Conservation (phyloP, 1,140 invertebrate species). For the Pogonus chalceus region DNA sequence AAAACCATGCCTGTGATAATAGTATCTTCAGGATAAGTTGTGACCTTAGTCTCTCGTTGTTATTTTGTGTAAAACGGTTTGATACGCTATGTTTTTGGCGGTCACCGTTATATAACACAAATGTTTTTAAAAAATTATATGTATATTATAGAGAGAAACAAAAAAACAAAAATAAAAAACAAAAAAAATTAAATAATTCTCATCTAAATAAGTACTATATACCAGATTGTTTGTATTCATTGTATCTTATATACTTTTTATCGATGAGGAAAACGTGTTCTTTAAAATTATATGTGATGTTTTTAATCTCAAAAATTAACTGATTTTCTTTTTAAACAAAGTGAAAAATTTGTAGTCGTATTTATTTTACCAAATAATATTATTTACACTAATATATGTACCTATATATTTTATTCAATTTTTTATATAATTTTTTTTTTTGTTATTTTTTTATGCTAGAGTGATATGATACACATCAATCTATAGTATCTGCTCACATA, state of each 20-base stretch:
- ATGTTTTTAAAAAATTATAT: constrained; percentile 35
- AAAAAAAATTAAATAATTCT: constrained; percentile 10
- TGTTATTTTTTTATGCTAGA: constrained; percentile 20
- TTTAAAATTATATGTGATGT: constrained; percentile 36
- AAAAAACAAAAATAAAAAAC: constrained; percentile 23
- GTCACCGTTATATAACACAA: constrained; percentile 16
- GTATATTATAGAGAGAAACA: constrained; percentile 31
- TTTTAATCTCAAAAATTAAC: constrained; percentile 22
- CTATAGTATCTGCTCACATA: constrained; percentile 30
- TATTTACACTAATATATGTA: constrained; percentile 25
- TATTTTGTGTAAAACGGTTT: constrained; percentile 31
- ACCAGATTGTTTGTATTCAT: constrained; percentile 33
- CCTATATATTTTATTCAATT: constrained; percentile 12
- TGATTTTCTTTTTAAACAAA: constrained; percentile 15
- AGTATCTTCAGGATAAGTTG: constrained; percentile 43
- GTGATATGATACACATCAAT: constrained; percentile 20
- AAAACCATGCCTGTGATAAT: constrained; percentile 41
- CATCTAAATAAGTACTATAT: constrained; percentile 6
- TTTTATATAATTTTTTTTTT: constrained; percentile 12
- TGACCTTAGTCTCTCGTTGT: constrained; percentile 41
- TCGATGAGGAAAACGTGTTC: constrained; percentile 24
- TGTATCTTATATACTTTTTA: constrained; percentile 32
- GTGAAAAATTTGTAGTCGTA: constrained; percentile 19
- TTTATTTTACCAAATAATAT: constrained; percentile 27
- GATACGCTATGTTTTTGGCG: constrained; percentile 19